A percentile compares a stretch with the other conserved stretches of the same genome.
phyloP scores from a whole-genome alignment of 2,113 vertebrate genomes.

The Centropristis striata region DNA sequence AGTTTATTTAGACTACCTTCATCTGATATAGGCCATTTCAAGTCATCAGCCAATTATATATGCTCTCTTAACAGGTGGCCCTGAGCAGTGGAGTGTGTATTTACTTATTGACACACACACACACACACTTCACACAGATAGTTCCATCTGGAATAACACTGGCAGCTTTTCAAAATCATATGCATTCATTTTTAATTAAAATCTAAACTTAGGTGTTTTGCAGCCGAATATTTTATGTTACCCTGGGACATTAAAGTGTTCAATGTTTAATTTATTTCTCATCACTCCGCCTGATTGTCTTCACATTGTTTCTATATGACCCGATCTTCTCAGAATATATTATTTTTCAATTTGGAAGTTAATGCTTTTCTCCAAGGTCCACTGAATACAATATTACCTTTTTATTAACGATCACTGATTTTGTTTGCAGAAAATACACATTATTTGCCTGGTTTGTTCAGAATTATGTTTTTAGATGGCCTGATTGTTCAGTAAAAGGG shows the following conservation, averaged over 20 bases:
- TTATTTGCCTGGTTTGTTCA: conserved; percentile 10
- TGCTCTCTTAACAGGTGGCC: conserved; percentile 65
- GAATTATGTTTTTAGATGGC: conserved; percentile 7
- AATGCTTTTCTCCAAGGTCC: conserved; percentile 43
- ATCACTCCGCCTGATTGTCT: conserved; percentile 46
- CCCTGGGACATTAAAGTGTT: not conserved
- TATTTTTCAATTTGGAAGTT: conserved; percentile 41
- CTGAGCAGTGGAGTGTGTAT: conserved; percentile 65
- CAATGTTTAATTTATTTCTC: conserved; percentile 57
- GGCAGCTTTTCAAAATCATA: conserved; percentile 43
- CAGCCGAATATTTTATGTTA: conserved; percentile 46
- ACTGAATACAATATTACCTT: conserved; percentile 23
- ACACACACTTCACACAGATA: conserved; percentile 8
- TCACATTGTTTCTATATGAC: conserved; percentile 28
- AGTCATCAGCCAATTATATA: conserved; percentile 72
- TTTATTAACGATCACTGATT: not conserved
- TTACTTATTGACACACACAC: conserved; percentile 53
- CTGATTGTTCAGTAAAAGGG: not conserved
- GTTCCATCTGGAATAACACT: conserved; percentile 29
- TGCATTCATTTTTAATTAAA: conserved; percentile 67
- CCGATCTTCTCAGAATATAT: conserved; percentile 35
- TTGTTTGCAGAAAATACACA: conserved; percentile 12
- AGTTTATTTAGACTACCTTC: conserved; percentile 78
- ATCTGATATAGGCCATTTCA: conserved; percentile 74
- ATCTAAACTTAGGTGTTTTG: conserved; percentile 56